Evolutionary conservation across 2,888 invertebrate genomes (phyloP).

Genomic region (Crossocerus cetratus): DNA sequence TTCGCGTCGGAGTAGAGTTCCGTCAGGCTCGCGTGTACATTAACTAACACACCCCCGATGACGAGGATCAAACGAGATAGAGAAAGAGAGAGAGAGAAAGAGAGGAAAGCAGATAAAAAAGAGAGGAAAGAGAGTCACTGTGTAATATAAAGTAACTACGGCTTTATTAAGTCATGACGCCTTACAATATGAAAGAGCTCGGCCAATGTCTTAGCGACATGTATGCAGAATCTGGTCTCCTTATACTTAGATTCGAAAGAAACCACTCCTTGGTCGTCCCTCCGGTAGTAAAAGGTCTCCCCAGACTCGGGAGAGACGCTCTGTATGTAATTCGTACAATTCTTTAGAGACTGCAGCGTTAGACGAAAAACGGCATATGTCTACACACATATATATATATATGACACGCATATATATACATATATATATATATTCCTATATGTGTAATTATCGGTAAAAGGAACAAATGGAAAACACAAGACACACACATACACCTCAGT

Average conservation of each 20-base stretch:
- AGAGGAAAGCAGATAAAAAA: conserved; percentile 15
- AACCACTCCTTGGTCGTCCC: conserved; percentile 54
- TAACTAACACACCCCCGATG: background rate
- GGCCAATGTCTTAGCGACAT: conserved; percentile 37
- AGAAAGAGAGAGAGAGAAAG: conserved; percentile 14
- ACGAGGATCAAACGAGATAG: background rate
- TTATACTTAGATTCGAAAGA: conserved; percentile 28
- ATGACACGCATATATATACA: background rate
- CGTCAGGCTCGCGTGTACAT: background rate
- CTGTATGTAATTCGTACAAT: conserved; percentile 20
- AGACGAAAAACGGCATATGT: conserved; percentile 30
- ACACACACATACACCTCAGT: background rate
- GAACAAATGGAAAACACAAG: conserved; percentile 1
- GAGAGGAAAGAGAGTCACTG: conserved; percentile 8
- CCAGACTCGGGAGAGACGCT: too few relatives aligned
- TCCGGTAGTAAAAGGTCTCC: too few relatives aligned
- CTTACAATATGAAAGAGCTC: conserved; percentile 53
- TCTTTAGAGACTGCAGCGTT: conserved; percentile 25
- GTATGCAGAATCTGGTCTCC: conserved; percentile 30
- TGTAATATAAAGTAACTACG: conserved; percentile 42
- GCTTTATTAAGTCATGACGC: conserved; percentile 50
- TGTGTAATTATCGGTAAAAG: background rate
- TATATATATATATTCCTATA: too few relatives aligned
- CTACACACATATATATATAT: too few relatives aligned
- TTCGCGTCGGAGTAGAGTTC: too few relatives aligned